Conservation (phyloP, 1,140 invertebrate species). For the Vanessa tameamea region DNA sequence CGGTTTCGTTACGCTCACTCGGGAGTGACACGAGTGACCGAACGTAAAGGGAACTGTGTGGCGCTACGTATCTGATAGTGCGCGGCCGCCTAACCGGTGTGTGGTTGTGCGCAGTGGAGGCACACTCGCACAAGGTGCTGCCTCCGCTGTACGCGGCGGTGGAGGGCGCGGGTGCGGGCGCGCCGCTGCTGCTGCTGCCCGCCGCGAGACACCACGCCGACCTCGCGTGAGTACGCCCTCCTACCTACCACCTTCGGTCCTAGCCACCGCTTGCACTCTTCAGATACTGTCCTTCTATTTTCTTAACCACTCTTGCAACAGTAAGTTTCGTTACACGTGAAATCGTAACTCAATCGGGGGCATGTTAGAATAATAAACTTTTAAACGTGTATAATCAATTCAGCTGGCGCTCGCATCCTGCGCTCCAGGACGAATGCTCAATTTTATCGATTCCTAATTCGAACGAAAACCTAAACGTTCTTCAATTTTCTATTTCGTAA, state of each 20-base stretch:
- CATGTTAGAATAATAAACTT: no score
- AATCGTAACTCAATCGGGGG: neutral
- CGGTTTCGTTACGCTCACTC: no score
- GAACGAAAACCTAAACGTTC: neutral
- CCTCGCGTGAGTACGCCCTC: constrained; percentile 57
- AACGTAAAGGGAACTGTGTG: neutral
- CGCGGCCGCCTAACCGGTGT: constrained; percentile 30
- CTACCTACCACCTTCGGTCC: constrained; percentile 1
- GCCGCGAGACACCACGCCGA: constrained; percentile 46
- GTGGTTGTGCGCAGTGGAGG: constrained; percentile 68
- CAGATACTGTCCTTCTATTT: constrained; percentile 14
- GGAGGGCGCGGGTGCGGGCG: constrained; percentile 49
- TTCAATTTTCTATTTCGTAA: neutral
- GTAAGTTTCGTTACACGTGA: neutral
- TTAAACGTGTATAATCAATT: no score
- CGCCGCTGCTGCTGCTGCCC: constrained; percentile 57
- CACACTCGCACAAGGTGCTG: constrained; percentile 70
- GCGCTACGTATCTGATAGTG: constrained; percentile 10
- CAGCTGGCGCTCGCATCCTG: no score
- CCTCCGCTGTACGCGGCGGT: constrained; percentile 73
- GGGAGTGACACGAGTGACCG: neutral
- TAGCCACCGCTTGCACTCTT: constrained; percentile 21
- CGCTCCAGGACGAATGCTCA: no score
- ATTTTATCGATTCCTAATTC: neutral
- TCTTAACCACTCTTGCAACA: constrained; percentile 6